Percentiles rank a stretch among this genome's conserved stretches.
These are phyloP conservation scores for Morone saxatilis DNA, from an alignment of 2,113 vertebrate species.

Conservation along the genomic window DNA sequence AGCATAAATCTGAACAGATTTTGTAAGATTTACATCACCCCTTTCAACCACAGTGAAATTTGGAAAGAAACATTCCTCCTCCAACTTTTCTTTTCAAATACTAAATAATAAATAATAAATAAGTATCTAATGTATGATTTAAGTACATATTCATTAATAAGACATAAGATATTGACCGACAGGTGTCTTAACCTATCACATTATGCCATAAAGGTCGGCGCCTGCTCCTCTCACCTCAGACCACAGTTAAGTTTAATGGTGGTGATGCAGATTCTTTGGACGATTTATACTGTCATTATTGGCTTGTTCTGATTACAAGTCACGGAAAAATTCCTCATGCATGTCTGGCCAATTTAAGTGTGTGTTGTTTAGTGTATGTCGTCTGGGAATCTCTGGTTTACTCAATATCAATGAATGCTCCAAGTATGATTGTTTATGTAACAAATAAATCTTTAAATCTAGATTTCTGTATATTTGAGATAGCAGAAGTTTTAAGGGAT, in stretches of 20 bases:
- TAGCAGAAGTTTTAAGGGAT: constrained; percentile 1
- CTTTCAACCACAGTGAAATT: too few relatives aligned
- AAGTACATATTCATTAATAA: neutral
- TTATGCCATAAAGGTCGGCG: constrained; percentile 16
- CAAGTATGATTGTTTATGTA: neutral
- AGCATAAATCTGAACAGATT: neutral
- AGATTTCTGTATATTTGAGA: constrained; percentile 31
- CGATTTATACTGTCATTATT: constrained; percentile 56
- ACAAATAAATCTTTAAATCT: constrained; percentile 2
- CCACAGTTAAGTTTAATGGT: constrained; percentile 26
- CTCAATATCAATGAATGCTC: neutral
- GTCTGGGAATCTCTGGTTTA: neutral
- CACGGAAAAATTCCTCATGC: constrained; percentile 21
- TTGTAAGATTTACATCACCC: too few relatives aligned
- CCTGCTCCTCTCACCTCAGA: constrained; percentile 58
- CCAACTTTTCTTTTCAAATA: neutral
- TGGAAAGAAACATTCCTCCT: too few relatives aligned
- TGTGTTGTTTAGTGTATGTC: constrained; percentile 22
- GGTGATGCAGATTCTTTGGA: constrained; percentile 44
- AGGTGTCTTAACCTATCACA: constrained; percentile 40
- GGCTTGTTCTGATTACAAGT: constrained; percentile 67
- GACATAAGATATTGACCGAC: constrained; percentile 17
- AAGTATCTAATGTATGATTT: neutral
- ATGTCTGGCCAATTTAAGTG: constrained; percentile 27
- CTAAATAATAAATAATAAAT: too few relatives aligned